Conservation (phyloP, 2,888 invertebrate species). For the Antheraea yamamai region DNA sequence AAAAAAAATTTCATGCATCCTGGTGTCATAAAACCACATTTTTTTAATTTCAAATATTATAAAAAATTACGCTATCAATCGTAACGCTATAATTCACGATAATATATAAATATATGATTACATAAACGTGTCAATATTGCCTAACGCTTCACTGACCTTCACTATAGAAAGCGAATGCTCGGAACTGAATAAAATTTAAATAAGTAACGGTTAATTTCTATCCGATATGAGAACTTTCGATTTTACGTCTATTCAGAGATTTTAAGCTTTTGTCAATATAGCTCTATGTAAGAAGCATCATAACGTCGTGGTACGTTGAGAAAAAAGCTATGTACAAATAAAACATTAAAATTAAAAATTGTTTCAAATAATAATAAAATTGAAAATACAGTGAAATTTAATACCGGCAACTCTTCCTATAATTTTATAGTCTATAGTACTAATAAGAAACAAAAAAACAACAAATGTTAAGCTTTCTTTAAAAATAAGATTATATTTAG, state of each 20-base stretch:
- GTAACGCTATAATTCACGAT: conserved; percentile 7
- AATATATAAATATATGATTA: conserved; percentile 15
- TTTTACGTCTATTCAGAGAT: conserved; percentile 5
- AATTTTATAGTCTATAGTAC: too few species aligned
- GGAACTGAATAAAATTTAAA: conserved; percentile 26
- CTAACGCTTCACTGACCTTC: conserved; percentile 26
- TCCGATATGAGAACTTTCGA: conserved; percentile 24
- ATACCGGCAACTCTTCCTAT: too few species aligned
- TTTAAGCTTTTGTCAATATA: background rate
- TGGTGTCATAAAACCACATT: background rate
- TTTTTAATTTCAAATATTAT: background rate
- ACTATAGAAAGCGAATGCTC: conserved; percentile 31
- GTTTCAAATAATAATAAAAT: too few species aligned
- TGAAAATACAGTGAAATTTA: too few species aligned
- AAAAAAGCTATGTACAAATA: too few species aligned
- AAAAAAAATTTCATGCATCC: too few species aligned
- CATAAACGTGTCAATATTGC: background rate
- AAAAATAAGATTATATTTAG: too few species aligned
- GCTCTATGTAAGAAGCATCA: too few species aligned
- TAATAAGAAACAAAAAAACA: too few species aligned
- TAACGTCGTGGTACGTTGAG: too few species aligned
- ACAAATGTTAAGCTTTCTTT: too few species aligned
- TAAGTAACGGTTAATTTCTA: conserved; percentile 16
- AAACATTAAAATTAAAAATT: too few species aligned
- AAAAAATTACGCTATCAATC: background rate